Percentiles rank a stretch among this genome's conserved stretches.
These are phyloP conservation scores for Zaprionus tsacasi DNA, from an alignment of 1,140 invertebrate genomes.

Conservation along the genomic window DNA sequence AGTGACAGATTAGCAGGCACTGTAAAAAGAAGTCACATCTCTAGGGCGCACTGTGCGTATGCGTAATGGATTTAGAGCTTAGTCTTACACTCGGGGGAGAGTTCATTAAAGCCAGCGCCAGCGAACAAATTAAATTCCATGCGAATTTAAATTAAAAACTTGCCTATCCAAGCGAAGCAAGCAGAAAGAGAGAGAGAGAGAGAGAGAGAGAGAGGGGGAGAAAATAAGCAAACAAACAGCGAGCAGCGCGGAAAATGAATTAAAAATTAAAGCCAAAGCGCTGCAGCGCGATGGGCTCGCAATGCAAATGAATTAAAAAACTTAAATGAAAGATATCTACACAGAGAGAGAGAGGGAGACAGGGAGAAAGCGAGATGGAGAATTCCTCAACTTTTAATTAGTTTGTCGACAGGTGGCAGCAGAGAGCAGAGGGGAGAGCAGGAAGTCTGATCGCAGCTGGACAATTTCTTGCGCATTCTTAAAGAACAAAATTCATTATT, in stretches of 20 bases:
- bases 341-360: background rate
- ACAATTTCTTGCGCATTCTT: conserved; percentile 32
- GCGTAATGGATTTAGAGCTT: conserved; percentile 65
- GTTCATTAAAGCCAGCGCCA: conserved; percentile 48
- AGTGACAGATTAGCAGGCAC: conserved; percentile 58
- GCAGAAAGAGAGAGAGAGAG: conserved; percentile 3
- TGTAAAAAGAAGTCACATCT: conserved; percentile 3
- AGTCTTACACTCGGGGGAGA: conserved; percentile 30
- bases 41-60: conserved; percentile 55
- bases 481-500: conserved; percentile 32
- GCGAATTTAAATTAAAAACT: conserved; percentile 68
- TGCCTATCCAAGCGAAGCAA: conserved; percentile 39
- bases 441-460: background rate
- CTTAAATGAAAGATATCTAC: conserved; percentile 62
- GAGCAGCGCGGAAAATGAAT: conserved; percentile 48
- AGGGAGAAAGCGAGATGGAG: conserved; percentile 24
- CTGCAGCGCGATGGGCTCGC: conserved; percentile 37
- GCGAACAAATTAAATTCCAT: conserved; percentile 52
- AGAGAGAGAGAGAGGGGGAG: conserved; percentile 1
- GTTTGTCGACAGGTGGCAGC: conserved; percentile 60
- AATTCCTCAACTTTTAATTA: conserved; percentile 80
- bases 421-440: background rate
- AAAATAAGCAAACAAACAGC: conserved; percentile 28
- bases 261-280: conserved; percentile 66
- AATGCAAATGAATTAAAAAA: conserved; percentile 71